Base-by-base conservation (phyloP, 2,113 vertebrate species). In the Saguinus imperator region DNA sequence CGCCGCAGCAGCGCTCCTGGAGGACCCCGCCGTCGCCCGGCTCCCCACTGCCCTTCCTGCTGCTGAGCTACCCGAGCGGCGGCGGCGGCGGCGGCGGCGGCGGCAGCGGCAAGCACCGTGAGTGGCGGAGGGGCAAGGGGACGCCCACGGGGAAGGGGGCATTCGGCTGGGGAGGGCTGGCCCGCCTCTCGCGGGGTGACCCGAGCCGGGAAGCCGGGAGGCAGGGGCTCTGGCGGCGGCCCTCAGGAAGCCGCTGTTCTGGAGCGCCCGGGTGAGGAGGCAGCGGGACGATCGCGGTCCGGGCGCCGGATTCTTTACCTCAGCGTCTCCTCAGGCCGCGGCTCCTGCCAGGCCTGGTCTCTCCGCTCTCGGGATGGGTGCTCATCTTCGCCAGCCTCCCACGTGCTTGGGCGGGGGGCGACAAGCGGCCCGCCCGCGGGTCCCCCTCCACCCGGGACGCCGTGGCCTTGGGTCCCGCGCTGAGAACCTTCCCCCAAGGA, bases 31-130 rank as follows among this genome's bases (percentile, higher is more conserved):
- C 98, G 95, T 97, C 97, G 57, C 98, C 97, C 17, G 97, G 95
- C 50, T 94, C 97, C 87, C 91, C 94, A 2, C 93, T 98, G 92
- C 98, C 98, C 87, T 98, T 98, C 88, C 95, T 98, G 93, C 81
- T 98, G 89, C 97, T 98, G 93, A 98, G 98, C 97, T 98, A 98
- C 94, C 97, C 98, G 55, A 77, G 96, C 55, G 93, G 98, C 48
- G 94, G 94, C 84, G 79, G 89, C 14, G 0, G n/a, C n/a, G n/a
- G n/a, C n/a, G n/a, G 81, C 96, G 76, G 89, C 14, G 0, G 80
- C 27, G 23, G 70, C 16, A 5, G 75, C 93, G 55, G 91, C 94
- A 93, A 97, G 52, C 97, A 97, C 97, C 97, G 98, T 98, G 97
- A 98, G 98, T 98, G 96, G 70, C 72, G 0, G 11, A 52, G 23